A percentile compares a stretch with the other conserved stretches of the same genome.
These are phyloP conservation scores for Apamea monoglypha DNA, from an alignment of 2,888 invertebrate genomes.

Conservation along the genomic window DNA sequence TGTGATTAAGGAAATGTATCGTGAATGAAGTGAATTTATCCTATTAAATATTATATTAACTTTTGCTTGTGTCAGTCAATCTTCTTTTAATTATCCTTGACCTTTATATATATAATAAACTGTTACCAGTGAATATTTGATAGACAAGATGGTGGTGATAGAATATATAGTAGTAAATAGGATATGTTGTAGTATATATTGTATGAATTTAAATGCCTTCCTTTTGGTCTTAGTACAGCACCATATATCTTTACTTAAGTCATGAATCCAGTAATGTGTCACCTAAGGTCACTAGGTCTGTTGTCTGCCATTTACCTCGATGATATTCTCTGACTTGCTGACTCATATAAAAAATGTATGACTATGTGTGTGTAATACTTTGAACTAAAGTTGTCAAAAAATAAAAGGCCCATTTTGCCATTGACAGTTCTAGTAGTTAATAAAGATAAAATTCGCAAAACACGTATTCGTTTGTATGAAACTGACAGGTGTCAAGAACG, in stretches of 20 bases:
- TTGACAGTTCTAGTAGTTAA: no score
- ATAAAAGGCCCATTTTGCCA: no score
- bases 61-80: background rate
- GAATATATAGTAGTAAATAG: no score
- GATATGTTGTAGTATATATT: constrained; percentile 19
- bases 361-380: no score
- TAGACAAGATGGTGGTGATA: background rate
- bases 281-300: constrained; percentile 34
- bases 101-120: background rate
- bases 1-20: background rate
- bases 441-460: no score
- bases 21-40: constrained; percentile 4
- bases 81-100: background rate
- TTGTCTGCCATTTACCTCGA: constrained; percentile 55
- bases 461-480: no score
- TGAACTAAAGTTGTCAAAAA: no score
- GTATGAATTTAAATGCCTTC: constrained; percentile 44
- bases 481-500: no score
- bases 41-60: constrained; percentile 1
- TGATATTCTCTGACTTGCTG: constrained; percentile 34
- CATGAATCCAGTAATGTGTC: constrained; percentile 47
- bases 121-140: background rate
- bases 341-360: constrained; percentile 23
- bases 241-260: constrained; percentile 51
- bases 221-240: constrained; percentile 40